Percentiles rank a stretch among this genome's conserved stretches.
These are phyloP conservation scores for Strix aluco DNA, from an alignment of 2,113 vertebrate species.

Conservation along the genomic window DNA sequence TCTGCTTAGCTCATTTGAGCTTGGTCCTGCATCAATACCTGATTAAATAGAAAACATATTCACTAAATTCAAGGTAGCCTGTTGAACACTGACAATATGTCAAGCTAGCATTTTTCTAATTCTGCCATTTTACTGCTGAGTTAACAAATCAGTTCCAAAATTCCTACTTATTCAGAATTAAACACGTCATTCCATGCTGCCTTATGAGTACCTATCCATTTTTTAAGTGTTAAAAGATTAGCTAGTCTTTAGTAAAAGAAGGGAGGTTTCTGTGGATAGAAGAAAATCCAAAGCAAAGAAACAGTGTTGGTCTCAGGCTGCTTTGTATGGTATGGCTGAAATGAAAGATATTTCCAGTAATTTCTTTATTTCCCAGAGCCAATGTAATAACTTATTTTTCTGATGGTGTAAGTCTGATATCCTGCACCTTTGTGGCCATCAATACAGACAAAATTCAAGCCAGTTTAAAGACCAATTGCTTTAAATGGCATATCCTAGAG, in stretches of 20 bases:
- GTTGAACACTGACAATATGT: background rate
- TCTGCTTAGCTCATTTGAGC: background rate
- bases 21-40: background rate
- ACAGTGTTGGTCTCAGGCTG: background rate
- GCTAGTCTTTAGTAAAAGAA: background rate
- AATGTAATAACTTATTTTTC: background rate
- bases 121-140: background rate
- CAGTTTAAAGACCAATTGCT: background rate
- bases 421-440: background rate
- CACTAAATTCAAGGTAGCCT: background rate
- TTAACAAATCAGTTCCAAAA: background rate
- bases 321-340: background rate
- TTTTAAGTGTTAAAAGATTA: background rate
- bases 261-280: background rate
- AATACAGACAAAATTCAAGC: background rate
- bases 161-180: background rate
- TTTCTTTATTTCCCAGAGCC: background rate
- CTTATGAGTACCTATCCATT: background rate
- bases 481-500: background rate
- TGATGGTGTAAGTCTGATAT: background rate
- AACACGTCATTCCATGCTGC: background rate
- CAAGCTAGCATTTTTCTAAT: background rate
- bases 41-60: background rate
- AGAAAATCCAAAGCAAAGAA: background rate
- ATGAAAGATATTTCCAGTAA: background rate